These are phyloP conservation scores for Sebastes schlegelii DNA, from an alignment of 2,113 vertebrate species.

Conservation along the genomic window DNA sequence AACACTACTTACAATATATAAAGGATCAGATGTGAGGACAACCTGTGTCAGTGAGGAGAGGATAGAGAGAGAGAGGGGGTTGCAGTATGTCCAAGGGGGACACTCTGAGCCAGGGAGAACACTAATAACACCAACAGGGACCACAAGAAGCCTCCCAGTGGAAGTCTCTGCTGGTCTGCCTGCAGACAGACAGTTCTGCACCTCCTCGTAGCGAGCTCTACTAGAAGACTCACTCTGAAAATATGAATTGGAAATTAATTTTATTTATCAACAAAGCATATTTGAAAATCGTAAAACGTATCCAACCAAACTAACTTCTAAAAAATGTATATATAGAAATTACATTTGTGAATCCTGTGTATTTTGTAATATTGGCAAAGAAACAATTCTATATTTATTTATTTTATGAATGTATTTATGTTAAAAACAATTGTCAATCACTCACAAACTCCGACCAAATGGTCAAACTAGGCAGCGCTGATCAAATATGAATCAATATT, in stretches of 20 bases:
- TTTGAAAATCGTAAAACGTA: not conserved
- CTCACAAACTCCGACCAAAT: too few species aligned
- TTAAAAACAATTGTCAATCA: too few species aligned
- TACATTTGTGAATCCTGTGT: not conserved
- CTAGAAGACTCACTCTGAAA: not conserved
- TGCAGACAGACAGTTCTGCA: not conserved
- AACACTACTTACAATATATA: too few species aligned
- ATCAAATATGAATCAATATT: too few species aligned
- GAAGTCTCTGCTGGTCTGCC: not conserved
- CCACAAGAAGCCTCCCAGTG: not conserved
- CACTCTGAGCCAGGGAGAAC: not conserved
- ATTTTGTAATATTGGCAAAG: too few species aligned
- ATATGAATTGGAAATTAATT: not conserved
- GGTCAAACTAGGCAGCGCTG: too few species aligned
- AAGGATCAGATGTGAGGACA: too few species aligned
- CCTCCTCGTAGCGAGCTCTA: not conserved
- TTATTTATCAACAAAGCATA: not conserved
- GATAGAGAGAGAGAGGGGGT: not conserved
- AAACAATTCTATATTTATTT: not conserved
- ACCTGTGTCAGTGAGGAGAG: not conserved
- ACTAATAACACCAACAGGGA: not conserved
- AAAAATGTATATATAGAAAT: not conserved
- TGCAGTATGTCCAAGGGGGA: not conserved
- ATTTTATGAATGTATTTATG: not conserved
- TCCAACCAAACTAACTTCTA: not conserved